Base-by-base conservation (phyloP, 2,888 invertebrate species). In the Stenotaenia linearis region DNA sequence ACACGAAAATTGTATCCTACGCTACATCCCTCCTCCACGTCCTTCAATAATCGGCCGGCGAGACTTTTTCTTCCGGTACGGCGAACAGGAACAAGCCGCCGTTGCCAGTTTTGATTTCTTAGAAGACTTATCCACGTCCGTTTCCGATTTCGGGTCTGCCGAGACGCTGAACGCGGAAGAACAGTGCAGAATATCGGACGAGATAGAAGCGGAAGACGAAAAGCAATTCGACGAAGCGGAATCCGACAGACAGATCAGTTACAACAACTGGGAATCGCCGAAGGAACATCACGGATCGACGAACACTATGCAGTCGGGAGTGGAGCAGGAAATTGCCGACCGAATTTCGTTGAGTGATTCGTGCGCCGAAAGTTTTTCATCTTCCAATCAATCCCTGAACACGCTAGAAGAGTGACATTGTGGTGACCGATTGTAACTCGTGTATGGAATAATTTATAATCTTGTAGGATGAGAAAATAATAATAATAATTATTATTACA, bases 71-170 rank as follows among this genome's bases (percentile, higher is more conserved):
- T 91, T 91, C 81, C 90, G 93, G 83, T 93, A 90, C 88, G 93
- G 93, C 76, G 91, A 92, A 83, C 90, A 91, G 84, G 93, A 93
- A 85, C 89, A 89, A 81, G 92, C 92, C 85, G 93, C 93, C 81
- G 91, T 93, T 83, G 91, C 92, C 82, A 91, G 90, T 84, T 93
- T 93, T 88, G 92, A 93, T 88, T 93, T 93, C 88, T 89, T 93
- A 83, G 91, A 93, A 86, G 91, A 83, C 40, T 37, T 83, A 7
- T 82, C 83, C 15, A 81, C 82, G 0, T 82, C 83, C 7, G 77
- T 77, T 25, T 80, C 80, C 50, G 81, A 81, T 25, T 25, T 81
- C 12, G 80, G 80, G 3, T 80, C 80, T 15, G 76, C 75, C 7
- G 79, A 79, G 32, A 61, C 78, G 2, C n/a, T 77, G 45, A 77